These are phyloP conservation scores for Sinotaia quadrata DNA, from an alignment of 2,888 invertebrate species.

Conservation along the genomic window DNA sequence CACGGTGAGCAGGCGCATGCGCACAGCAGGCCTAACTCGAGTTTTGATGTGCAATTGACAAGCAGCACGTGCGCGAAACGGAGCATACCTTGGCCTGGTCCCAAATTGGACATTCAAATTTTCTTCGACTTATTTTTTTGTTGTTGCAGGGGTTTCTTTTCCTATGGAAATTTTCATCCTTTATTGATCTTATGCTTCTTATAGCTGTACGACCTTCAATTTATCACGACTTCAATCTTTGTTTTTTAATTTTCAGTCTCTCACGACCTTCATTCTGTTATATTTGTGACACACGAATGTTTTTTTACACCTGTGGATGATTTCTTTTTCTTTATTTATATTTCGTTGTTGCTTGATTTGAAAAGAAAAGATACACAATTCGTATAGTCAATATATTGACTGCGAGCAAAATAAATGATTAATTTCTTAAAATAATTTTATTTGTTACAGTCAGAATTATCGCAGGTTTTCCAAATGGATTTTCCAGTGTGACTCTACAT, in stretches of 20 bases:
- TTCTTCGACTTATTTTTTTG: conserved; percentile 19
- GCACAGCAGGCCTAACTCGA: not conserved
- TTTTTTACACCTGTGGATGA: too few relatives aligned
- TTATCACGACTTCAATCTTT: too few relatives aligned
- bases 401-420: too few relatives aligned
- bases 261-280: not conserved
- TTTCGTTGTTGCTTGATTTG: too few relatives aligned
- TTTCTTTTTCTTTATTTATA: too few relatives aligned
- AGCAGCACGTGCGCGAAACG: conserved; percentile 24
- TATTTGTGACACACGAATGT: too few relatives aligned
- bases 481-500: too few relatives aligned
- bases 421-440: too few relatives aligned
- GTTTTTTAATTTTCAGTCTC: conserved; percentile 25
- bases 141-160: conserved; percentile 14
- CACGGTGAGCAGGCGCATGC: not conserved
- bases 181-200: conserved; percentile 22
- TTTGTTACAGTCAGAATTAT: too few relatives aligned
- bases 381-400: too few relatives aligned
- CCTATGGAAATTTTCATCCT: not conserved
- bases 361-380: too few relatives aligned
- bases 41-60: conserved; percentile 23
- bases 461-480: too few relatives aligned
- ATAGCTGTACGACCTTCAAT: conserved; percentile 1
- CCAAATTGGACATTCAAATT: conserved; percentile 12
- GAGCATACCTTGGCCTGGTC: not conserved